Conservation (phyloP, 1,140 invertebrate genomes). For the Ectropis grisescens region DNA sequence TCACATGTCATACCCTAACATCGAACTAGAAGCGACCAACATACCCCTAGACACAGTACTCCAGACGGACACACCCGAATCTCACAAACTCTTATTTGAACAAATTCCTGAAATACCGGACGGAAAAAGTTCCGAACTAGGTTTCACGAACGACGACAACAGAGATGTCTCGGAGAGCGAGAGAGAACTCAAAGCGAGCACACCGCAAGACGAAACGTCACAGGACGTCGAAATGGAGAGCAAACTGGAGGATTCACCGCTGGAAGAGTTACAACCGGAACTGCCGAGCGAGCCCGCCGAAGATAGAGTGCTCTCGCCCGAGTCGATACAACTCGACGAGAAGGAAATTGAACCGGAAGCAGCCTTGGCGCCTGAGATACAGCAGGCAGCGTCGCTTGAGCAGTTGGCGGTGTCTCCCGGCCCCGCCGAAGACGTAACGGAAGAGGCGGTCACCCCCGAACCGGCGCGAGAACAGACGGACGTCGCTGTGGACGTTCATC, state of each 20-base stretch:
- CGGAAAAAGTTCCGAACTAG: conserved; percentile 60
- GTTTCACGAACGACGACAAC: conserved; percentile 48
- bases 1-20: conserved; percentile 43
- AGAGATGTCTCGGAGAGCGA: conserved; percentile 49
- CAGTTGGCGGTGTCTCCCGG: conserved; percentile 10
- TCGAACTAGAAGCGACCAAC: conserved; percentile 39
- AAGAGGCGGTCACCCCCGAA: conserved; percentile 14
- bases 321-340: too few relatives aligned
- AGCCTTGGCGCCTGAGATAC: too few relatives aligned
- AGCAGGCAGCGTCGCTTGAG: conserved; percentile 7
- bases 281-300: too few relatives aligned
- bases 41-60: conserved; percentile 34
- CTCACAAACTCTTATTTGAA: conserved; percentile 61
- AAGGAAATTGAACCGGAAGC: too few relatives aligned
- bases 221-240: conserved; percentile 46
- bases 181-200: conserved; percentile 34
- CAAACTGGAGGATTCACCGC: conserved; percentile 36
- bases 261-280: conserved; percentile 21
- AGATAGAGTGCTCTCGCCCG: conserved; percentile 5
- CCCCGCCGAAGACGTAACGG: conserved; percentile 7
- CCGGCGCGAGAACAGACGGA: conserved; percentile 20
- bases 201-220: conserved; percentile 40
- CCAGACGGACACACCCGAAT: conserved; percentile 61
- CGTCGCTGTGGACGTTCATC: conserved; percentile 34
- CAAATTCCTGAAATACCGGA: conserved; percentile 65